Evolutionary conservation across 2,113 vertebrate genomes (phyloP), one percentile per base, ranked within the genome.

Genomic region (Antigone vipio): DNA sequence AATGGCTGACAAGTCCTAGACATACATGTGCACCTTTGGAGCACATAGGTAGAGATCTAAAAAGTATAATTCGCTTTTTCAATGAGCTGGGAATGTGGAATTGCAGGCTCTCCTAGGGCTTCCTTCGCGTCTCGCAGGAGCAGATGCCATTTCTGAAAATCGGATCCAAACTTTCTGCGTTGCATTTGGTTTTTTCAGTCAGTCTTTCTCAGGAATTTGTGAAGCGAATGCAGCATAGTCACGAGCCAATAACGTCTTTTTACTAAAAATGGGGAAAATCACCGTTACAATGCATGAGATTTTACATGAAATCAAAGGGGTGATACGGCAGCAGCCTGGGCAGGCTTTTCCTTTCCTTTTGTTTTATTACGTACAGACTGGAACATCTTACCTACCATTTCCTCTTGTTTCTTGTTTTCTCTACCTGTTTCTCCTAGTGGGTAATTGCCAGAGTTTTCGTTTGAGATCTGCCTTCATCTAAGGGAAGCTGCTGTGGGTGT

Each of bases 91-190:
- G 53, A 42, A 2, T 34, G 21, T 21, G 42, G 56, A 80, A 35
- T 5, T 55, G 15, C 10, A 35, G 76, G 21, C 19, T 38, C 40
- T 85, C 24, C 35, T 45, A 0, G 3, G 55, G 35, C 18, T 81
- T 71, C 7, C 0, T 64, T 60, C 38, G 29, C 12, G 11, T 53
- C 45, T 56, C 62, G n/a, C 8, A 58, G 69, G 83, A 66, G 23
- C 71, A 35, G 62, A 8, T 1, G 4, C 35, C 3, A 0, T 62
- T 88, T 83, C 58, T 85, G 52, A 59, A 79, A 29, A 34, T 4
- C 2, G 0, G 29, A 80, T 44, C 32, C 27, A 60, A 30, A 34
- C 9, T 32, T 64, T 29, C 38, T 9, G 6, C 4, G 0, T 40
- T 56, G 38, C 3, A 0, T 64, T 63, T 5, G 1, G 29, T 50